phyloP scores from a whole-genome alignment of 2,113 vertebrate species.

The Bubo bubo region DNA sequence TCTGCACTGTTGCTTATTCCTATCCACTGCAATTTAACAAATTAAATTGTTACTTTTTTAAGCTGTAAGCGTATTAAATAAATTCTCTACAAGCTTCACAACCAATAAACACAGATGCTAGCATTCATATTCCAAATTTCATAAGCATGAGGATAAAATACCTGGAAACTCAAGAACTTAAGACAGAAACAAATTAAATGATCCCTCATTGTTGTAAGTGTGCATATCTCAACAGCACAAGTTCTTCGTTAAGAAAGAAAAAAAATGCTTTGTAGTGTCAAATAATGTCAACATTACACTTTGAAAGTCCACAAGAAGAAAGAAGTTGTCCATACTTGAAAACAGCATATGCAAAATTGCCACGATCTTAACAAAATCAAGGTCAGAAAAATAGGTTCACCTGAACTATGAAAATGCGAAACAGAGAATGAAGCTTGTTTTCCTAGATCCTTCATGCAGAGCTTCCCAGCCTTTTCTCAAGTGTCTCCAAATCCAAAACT shows the following conservation, averaged over 20 bases:
- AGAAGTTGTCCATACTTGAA: background rate
- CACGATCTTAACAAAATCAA: background rate
- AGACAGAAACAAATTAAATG: background rate
- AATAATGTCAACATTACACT: background rate
- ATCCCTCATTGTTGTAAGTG: background rate
- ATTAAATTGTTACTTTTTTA: background rate
- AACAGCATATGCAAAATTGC: background rate
- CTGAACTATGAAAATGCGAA: background rate
- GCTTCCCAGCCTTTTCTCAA: background rate
- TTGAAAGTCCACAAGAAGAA: background rate
- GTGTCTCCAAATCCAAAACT: background rate
- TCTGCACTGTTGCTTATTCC: background rate
- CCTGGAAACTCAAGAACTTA: background rate
- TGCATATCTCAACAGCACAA: background rate
- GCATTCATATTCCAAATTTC: background rate
- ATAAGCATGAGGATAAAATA: background rate
- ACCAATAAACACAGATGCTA: background rate
- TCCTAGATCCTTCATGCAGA: background rate
- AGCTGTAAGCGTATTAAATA: background rate
- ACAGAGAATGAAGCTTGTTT: background rate
- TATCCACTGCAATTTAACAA: background rate
- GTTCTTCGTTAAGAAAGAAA: background rate
- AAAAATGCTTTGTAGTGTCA: background rate
- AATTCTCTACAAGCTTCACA: background rate
- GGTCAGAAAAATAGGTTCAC: background rate